Percentiles rank a stretch among this genome's conserved stretches.
Evolutionary conservation across 2,113 vertebrate genomes (phyloP).

Genomic region (Lates calcarifer): DNA sequence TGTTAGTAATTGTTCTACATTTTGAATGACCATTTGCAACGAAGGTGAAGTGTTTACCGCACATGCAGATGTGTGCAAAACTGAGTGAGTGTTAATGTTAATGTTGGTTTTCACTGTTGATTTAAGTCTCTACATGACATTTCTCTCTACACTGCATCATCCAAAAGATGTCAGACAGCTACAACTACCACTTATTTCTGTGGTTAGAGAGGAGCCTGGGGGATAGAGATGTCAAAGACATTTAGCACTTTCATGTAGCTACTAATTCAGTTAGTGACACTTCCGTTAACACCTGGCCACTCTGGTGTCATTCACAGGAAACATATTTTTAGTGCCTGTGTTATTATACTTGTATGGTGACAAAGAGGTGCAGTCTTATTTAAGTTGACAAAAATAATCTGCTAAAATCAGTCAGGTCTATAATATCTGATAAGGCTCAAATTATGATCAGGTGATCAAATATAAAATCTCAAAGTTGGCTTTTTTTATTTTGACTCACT

Average conservation of each 20-base stretch:
- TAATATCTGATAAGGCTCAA: not conserved
- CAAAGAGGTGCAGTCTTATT: not conserved
- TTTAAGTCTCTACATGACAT: no score
- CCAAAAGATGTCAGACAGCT: not conserved
- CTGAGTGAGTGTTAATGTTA: not conserved
- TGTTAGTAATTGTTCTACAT: no score
- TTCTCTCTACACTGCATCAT: no score
- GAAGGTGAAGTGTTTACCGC: no score
- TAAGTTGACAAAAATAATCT: not conserved
- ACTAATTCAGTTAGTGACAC: no score
- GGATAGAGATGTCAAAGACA: not conserved
- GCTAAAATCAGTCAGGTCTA: not conserved
- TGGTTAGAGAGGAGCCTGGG: not conserved
- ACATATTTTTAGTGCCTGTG: no score
- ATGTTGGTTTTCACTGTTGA: not conserved
- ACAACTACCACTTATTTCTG: not conserved
- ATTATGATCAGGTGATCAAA: not conserved
- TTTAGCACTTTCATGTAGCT: not conserved
- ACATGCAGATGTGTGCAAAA: no score
- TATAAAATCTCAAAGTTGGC: not conserved
- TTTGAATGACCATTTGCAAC: no score
- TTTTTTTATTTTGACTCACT: conserved; percentile 84
- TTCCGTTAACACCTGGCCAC: no score
- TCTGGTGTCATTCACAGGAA: no score
- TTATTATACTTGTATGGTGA: no score